phyloP scores from a whole-genome alignment of 2,888 invertebrate genomes.

The Apamea anceps region DNA sequence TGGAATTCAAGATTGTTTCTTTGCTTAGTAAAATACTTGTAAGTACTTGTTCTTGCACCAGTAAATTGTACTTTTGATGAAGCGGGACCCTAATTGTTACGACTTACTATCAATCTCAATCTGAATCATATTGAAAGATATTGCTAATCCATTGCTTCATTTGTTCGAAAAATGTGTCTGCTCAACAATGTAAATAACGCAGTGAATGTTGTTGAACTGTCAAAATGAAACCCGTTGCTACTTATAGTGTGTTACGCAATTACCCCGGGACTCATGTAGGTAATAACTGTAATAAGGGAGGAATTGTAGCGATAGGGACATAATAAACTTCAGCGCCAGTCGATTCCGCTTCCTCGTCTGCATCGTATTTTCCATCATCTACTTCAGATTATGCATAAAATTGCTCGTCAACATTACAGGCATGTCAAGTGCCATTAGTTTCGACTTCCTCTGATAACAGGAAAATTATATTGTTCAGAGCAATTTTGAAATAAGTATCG shows the following conservation, averaged over 20 bases:
- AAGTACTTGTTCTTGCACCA: neutral
- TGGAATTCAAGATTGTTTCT: neutral
- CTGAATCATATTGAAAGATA: neutral
- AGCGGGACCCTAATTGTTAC: neutral
- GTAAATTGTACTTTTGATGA: neutral
- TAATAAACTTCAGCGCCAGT: conserved; percentile 25
- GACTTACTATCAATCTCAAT: neutral
- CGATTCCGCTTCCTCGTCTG: conserved; percentile 46
- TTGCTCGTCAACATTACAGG: conserved; percentile 45
- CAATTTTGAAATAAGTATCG: conserved; percentile 36
- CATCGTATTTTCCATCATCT: conserved; percentile 37
- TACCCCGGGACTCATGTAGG: neutral
- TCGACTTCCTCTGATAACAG: conserved; percentile 63
- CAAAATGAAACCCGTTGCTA: neutral
- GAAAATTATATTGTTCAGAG: conserved; percentile 54
- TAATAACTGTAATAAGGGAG: neutral
- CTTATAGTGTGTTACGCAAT: neutral
- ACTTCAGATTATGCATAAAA: conserved; percentile 47
- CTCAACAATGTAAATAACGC: neutral
- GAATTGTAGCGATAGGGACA: neutral
- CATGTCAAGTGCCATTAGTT: conserved; percentile 54
- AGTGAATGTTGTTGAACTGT: neutral
- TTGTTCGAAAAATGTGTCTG: neutral
- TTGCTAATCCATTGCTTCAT: neutral
- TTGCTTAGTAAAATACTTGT: neutral